Percentiles rank a stretch among this genome's conserved stretches.
Conservation (phyloP, 2,797 vertebrate genomes). For the Lutjanus campechanus region DNA sequence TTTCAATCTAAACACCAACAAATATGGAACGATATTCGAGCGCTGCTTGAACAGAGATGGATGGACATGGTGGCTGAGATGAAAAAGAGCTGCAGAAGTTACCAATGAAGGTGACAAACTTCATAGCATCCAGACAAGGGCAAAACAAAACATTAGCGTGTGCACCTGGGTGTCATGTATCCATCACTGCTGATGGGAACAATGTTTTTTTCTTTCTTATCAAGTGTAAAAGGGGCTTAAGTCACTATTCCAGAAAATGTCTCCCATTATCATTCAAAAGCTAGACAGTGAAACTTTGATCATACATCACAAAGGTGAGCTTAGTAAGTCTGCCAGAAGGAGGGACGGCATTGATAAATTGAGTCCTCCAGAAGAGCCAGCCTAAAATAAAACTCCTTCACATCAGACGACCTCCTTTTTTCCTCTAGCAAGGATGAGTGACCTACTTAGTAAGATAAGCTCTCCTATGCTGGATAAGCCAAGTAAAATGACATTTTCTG, state of each 20-base stretch:
- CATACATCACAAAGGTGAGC: constrained; percentile 54
- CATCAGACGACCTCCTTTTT: constrained; percentile 72
- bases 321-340: constrained; percentile 26
- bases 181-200: too few relatives aligned
- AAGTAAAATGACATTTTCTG: constrained; percentile 77
- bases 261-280: constrained; percentile 13
- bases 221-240: too few relatives aligned
- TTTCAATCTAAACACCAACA: too few relatives aligned
- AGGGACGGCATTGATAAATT: constrained; percentile 76
- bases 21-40: too few relatives aligned
- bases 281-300: constrained; percentile 31
- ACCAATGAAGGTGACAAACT: too few relatives aligned
- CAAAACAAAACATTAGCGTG: too few relatives aligned
- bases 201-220: too few relatives aligned
- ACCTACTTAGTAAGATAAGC: constrained; percentile 83
- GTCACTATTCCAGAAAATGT: neutral
- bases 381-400: constrained; percentile 82
- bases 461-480: constrained; percentile 69
- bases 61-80: too few relatives aligned
- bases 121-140: too few relatives aligned
- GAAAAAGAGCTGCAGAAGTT: too few relatives aligned
- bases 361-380: constrained; percentile 66
- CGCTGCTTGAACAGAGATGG: too few relatives aligned
- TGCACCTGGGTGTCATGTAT: too few relatives aligned
- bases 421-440: constrained; percentile 72